Conservation (phyloP, 2,113 vertebrate genomes). For the Galeopterus variegatus region DNA sequence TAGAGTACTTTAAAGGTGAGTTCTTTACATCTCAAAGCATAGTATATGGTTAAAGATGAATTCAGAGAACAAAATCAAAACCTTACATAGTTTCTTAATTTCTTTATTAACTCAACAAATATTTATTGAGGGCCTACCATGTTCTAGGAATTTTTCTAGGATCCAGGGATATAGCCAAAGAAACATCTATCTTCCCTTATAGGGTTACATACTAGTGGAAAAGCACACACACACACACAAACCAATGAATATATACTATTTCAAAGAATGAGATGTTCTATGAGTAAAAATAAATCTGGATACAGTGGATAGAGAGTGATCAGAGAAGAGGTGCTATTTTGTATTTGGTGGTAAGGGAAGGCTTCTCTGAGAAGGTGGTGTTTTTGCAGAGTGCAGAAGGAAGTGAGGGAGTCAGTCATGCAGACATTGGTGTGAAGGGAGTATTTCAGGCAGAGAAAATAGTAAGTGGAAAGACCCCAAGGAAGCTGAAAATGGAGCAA, state of each 20-base stretch:
- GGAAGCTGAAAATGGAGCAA: background rate
- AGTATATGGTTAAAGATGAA: background rate
- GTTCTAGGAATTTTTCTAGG: background rate
- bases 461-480: background rate
- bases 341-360: background rate
- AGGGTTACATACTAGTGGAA: background rate
- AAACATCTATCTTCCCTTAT: background rate
- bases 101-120: constrained; percentile 17
- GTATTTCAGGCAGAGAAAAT: background rate
- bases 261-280: background rate
- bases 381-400: background rate
- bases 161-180: background rate
- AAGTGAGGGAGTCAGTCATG: background rate
- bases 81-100: background rate
- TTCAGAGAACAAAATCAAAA: background rate
- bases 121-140: background rate
- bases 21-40: background rate
- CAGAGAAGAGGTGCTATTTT: background rate
- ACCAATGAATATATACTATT: background rate
- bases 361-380: background rate
- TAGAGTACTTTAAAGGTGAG: background rate
- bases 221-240: background rate
- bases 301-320: background rate
- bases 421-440: background rate
- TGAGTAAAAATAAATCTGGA: background rate